Conservation (phyloP, 2,113 vertebrate species). For the Oncorhynchus clarkii region DNA sequence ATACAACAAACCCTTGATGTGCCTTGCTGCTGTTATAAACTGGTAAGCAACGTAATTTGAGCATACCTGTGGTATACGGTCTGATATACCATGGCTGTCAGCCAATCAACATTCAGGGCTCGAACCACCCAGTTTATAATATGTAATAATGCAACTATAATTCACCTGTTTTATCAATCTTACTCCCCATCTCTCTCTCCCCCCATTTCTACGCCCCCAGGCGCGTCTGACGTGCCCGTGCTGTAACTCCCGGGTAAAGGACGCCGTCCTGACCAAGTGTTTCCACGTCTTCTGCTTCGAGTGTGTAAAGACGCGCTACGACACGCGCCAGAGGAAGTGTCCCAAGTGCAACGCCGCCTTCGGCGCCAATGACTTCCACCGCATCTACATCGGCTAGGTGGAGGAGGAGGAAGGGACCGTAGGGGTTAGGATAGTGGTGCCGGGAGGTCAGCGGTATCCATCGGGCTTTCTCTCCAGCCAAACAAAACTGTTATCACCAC, state of each 20-base stretch:
- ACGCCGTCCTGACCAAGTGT: slow-evolving; percentile 93
- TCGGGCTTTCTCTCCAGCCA: too few relatives aligned
- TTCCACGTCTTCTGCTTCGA: slow-evolving; percentile 98
- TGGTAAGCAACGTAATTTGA: too few relatives aligned
- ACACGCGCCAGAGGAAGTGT: slow-evolving; percentile 95
- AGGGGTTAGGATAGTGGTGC: not conserved
- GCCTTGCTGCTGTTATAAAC: too few relatives aligned
- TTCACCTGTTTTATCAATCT: not conserved
- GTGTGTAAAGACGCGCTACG: slow-evolving; percentile 92
- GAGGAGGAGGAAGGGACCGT: not conserved
- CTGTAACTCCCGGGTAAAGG: slow-evolving; percentile 96
- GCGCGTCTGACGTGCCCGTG: slow-evolving; percentile 93
- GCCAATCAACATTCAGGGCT: too few relatives aligned
- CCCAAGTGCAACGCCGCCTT: slow-evolving; percentile 97
- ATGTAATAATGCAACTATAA: too few relatives aligned
- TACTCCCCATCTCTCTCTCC: not conserved
- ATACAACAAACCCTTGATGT: too few relatives aligned
- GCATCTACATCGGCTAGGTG: slow-evolving; percentile 88
- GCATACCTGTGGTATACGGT: too few relatives aligned
- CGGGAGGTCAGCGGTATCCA: too few relatives aligned
- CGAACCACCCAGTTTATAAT: too few relatives aligned
- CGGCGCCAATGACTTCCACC: slow-evolving; percentile 95
- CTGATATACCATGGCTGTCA: too few relatives aligned
- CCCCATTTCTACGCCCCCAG: slow-evolving; percentile 58
- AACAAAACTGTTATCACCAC: too few relatives aligned